phyloP scores from a whole-genome alignment of 2,888 invertebrate species.

The Dicroscelio sp. region DNA sequence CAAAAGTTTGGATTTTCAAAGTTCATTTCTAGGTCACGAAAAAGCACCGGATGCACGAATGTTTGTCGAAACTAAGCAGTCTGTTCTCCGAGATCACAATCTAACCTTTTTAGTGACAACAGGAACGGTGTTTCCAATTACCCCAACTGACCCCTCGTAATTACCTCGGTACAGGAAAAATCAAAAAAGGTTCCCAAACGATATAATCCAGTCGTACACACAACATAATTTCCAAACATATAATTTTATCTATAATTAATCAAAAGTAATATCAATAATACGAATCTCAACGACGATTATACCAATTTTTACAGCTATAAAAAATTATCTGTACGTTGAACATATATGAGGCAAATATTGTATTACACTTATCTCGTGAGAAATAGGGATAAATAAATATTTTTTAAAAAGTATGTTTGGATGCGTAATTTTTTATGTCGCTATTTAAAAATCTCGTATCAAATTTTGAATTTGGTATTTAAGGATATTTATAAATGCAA shows the following conservation, averaged over 20 bases:
- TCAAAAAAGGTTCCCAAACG: slow-evolving; percentile 60
- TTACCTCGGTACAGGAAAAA: slow-evolving; percentile 41
- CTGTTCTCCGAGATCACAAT: slow-evolving; percentile 40
- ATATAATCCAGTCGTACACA: slow-evolving; percentile 46
- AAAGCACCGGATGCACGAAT: slow-evolving; percentile 31
- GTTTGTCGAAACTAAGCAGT: slow-evolving; percentile 26
- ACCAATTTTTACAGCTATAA: background rate
- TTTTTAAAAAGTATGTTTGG: no score
- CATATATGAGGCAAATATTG: no score
- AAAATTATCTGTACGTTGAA: background rate
- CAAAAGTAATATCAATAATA: slow-evolving; percentile 30
- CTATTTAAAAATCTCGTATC: no score
- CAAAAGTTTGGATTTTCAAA: background rate
- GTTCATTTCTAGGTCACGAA: background rate
- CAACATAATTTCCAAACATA: slow-evolving; percentile 21
- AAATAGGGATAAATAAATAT: no score
- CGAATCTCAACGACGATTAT: slow-evolving; percentile 30
- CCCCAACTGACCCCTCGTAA: slow-evolving; percentile 58
- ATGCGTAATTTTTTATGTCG: no score
- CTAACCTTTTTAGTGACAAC: slow-evolving; percentile 60
- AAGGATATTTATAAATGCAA: no score
- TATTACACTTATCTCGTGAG: no score
- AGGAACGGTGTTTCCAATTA: slow-evolving; percentile 60
- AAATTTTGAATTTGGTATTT: no score
- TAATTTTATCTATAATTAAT: slow-evolving; percentile 59